Evolutionary conservation across 2,888 invertebrate species (phyloP).

Genomic region (Phortica magna): DNA sequence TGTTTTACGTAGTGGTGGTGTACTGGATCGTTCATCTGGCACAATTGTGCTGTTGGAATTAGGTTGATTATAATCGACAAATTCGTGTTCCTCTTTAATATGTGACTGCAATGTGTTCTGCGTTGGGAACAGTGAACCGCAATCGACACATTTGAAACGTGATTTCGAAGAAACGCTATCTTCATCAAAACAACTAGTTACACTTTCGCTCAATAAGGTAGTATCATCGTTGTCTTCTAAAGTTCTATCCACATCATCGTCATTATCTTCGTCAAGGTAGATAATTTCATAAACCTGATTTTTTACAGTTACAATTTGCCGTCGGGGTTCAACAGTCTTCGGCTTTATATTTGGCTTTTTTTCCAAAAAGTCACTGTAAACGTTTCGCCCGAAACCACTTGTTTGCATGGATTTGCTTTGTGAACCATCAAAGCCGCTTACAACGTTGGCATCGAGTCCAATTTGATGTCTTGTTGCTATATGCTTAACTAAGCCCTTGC

Average conservation of each 20-base stretch:
- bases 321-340: conserved; percentile 50
- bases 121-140: conserved; percentile 62
- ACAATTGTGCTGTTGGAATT: conserved; percentile 46
- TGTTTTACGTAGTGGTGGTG: not conserved
- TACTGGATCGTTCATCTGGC: conserved; percentile 39
- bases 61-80: conserved; percentile 48
- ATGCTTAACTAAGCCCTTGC: conserved; percentile 72
- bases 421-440: not conserved
- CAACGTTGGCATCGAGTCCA: conserved; percentile 45
- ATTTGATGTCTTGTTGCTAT: conserved; percentile 67
- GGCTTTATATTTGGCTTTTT: not conserved
- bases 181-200: conserved; percentile 55
- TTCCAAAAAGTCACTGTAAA: not conserved
- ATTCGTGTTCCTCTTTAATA: conserved; percentile 67
- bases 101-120: conserved; percentile 61
- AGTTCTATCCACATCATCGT: conserved; percentile 59
- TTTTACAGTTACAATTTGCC: conserved; percentile 69
- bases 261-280: conserved; percentile 69
- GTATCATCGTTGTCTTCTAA: conserved; percentile 53
- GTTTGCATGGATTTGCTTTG: not conserved
- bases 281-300: conserved; percentile 72
- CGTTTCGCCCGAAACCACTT: not conserved
- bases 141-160: conserved; percentile 67
- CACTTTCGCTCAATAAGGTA: not conserved
- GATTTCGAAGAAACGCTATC: conserved; percentile 10